phyloP scores from a whole-genome alignment of 2,113 vertebrate species.

The Cyanistes caeruleus region DNA sequence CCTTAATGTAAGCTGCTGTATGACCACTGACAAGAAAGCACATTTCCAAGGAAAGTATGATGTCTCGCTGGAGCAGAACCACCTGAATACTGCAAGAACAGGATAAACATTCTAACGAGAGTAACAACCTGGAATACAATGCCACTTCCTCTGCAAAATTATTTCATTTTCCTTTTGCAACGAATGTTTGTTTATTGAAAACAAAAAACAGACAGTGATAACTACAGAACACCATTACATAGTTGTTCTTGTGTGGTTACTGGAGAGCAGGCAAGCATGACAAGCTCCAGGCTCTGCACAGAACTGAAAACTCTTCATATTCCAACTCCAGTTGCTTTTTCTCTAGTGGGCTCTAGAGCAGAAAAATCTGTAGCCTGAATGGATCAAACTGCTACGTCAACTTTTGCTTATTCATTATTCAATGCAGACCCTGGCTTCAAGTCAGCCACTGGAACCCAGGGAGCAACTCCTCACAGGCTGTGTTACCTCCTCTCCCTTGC shows the following conservation, averaged over 20 bases:
- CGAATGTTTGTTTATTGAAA: not conserved
- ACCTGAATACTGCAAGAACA: not conserved
- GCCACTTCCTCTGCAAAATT: not conserved
- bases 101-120: not conserved
- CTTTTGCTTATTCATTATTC: not conserved
- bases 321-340: not conserved
- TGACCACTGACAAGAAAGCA: not conserved
- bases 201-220: not conserved
- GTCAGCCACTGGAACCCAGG: not conserved
- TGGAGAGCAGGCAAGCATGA: not conserved
- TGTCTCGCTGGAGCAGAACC: not conserved
- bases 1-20: not conserved
- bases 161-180: not conserved
- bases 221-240: not conserved
- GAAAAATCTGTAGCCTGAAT: not conserved
- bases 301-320: not conserved
- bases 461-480: not conserved
- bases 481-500: not conserved
- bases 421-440: not conserved
- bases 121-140: not conserved
- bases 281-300: not conserved
- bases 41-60: not conserved
- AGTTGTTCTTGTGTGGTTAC: not conserved
- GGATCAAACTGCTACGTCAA: not conserved
- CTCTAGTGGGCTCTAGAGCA: not conserved